Conservation (phyloP, 2,797 vertebrate genomes). For the Hoplostethus mediterraneus region DNA sequence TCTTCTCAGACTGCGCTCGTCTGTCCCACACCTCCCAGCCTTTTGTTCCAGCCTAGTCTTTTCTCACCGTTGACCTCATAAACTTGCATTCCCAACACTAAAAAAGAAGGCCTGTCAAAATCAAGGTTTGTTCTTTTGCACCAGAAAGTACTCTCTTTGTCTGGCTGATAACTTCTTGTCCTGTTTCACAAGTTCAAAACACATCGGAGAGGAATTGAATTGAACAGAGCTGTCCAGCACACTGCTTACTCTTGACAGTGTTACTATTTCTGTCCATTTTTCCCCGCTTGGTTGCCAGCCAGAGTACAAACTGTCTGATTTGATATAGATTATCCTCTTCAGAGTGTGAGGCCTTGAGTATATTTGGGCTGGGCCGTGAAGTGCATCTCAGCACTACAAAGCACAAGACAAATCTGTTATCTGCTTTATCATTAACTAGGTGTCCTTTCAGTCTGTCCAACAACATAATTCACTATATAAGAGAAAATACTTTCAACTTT, state of each 20-base stretch:
- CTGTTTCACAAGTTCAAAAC: slow-evolving; percentile 52
- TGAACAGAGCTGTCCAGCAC: slow-evolving; percentile 31
- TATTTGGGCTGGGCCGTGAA: slow-evolving; percentile 21
- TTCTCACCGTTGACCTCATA: slow-evolving; percentile 18
- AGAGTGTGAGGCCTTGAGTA: slow-evolving; percentile 35
- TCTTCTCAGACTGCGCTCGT: not conserved
- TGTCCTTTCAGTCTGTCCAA: not conserved
- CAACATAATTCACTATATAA: too few relatives aligned
- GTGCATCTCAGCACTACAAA: not conserved
- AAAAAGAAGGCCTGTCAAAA: slow-evolving; percentile 37
- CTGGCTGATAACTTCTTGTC: slow-evolving; percentile 27
- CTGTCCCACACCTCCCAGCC: slow-evolving; percentile 8
- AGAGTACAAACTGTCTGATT: slow-evolving; percentile 68
- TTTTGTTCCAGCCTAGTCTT: slow-evolving; percentile 8
- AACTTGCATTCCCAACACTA: not conserved
- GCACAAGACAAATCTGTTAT: not conserved
- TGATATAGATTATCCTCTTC: slow-evolving; percentile 63
- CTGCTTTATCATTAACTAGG: not conserved
- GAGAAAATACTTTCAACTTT: too few relatives aligned
- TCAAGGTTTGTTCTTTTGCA: slow-evolving; percentile 16
- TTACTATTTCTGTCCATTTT: slow-evolving; percentile 73
- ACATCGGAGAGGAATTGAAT: slow-evolving; percentile 37
- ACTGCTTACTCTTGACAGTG: slow-evolving; percentile 59
- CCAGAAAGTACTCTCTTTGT: not conserved
- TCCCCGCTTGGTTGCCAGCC: slow-evolving; percentile 53